phyloP scores from a whole-genome alignment of 2,113 vertebrate genomes.

The Reinhardtius hippoglossoides region DNA sequence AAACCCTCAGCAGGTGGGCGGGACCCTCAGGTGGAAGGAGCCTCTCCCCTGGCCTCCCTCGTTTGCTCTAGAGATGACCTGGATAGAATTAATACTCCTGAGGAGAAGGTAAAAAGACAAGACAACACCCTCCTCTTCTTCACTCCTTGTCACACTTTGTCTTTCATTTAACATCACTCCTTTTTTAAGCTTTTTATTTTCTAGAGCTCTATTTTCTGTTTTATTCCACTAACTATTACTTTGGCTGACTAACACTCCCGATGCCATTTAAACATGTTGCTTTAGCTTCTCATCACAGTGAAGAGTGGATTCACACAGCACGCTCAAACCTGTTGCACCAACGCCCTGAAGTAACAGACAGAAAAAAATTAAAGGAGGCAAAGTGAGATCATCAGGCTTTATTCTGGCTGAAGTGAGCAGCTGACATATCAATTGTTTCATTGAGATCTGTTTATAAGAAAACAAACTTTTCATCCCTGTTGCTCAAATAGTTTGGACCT shows the following conservation, averaged over 20 bases:
- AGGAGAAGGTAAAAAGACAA: constrained; percentile 87
- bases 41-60: constrained; percentile 54
- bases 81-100: constrained; percentile 75
- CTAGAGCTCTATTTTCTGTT: constrained; percentile 18
- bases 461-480: not conserved
- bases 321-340: constrained; percentile 57
- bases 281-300: constrained; percentile 44
- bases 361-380: too few relatives aligned
- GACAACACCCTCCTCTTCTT: constrained; percentile 33
- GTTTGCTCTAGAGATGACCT: constrained; percentile 79
- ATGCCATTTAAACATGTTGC: constrained; percentile 51
- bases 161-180: constrained; percentile 52
- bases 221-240: constrained; percentile 76
- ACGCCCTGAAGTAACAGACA: not conserved
- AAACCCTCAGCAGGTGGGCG: constrained; percentile 77
- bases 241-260: constrained; percentile 71
- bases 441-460: not conserved
- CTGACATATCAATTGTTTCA: not conserved
- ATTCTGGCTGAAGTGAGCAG: too few relatives aligned
- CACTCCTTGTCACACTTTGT: constrained; percentile 44
- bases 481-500: not conserved
- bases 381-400: too few relatives aligned
- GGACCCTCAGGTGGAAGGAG: constrained; percentile 80
- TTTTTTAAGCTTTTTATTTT: constrained; percentile 23
- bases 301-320: constrained; percentile 42